Conservation (phyloP, 2,888 invertebrate species). For the Caenorhabditis sp. region DNA sequence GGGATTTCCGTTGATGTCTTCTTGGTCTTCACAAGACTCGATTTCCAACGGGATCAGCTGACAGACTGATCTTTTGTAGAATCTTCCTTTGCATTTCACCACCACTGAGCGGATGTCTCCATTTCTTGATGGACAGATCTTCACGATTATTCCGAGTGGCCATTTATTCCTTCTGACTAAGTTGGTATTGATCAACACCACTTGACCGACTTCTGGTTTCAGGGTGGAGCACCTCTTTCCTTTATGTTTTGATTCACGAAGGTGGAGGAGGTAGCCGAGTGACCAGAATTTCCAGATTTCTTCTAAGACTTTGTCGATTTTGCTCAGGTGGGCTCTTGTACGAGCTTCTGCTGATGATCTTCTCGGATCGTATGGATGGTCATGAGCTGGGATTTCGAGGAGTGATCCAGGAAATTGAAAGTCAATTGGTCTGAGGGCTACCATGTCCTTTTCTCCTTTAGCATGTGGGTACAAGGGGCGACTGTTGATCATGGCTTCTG, state of each 20-base stretch:
- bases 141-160: slow-evolving; percentile 4
- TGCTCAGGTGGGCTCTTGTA: too few relatives aligned
- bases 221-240: not conserved
- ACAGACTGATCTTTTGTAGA: slow-evolving; percentile 11
- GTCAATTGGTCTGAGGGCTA: slow-evolving; percentile 21
- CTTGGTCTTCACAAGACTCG: not conserved
- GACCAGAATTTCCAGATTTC: not conserved
- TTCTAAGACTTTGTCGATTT: too few relatives aligned
- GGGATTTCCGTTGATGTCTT: not conserved
- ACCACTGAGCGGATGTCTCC: too few relatives aligned
- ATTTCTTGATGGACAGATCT: too few relatives aligned
- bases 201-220: too few relatives aligned
- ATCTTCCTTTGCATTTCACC: too few relatives aligned
- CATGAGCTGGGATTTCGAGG: not conserved
- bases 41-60: slow-evolving; percentile 13
- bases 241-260: not conserved
- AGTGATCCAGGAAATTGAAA: not conserved
- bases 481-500: slow-evolving; percentile 4
- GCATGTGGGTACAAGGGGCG: slow-evolving; percentile 1
- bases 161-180: not conserved
- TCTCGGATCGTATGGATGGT: not conserved
- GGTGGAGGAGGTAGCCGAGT: not conserved
- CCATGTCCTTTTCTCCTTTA: not conserved
- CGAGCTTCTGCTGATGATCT: too few relatives aligned
- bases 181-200: not conserved